Base-by-base conservation (phyloP, 2,888 invertebrate genomes). In the Nomada hirtipes region DNA sequence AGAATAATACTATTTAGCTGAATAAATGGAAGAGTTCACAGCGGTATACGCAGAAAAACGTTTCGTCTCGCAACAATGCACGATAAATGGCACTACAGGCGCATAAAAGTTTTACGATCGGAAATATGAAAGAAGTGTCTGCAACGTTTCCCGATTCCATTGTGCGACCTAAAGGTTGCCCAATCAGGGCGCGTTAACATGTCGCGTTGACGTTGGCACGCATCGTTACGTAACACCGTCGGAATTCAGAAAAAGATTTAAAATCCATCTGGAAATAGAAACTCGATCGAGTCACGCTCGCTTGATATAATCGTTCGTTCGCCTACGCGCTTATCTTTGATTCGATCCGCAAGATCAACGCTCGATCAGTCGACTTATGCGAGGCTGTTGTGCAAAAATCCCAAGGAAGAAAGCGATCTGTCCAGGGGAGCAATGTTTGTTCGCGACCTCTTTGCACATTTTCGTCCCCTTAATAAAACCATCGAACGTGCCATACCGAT, bases 251-350 rank as follows among this genome's bases (percentile, higher is more conserved):
- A 52, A 59, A 65, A 72, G 53, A 44, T 78, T 18, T 73, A 44
- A 64, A 55, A 74, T 60, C 65, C n/a, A 57, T 70, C 80, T 69
- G 15, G 80, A 80, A 70, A 79, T 74, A 79, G 68, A 80, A 80
- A 79, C 80, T 70, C 69, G 71, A 72, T 80, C 80, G 65, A 42
- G 67, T 50, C 67, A 60, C 55, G 67, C 47, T 67, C 78, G 36
- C 44, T 44, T 47, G 65, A 55, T 60, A 75, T 82, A 61, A 70
- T 71, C 70, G 57, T 68, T 20, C 42, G 52, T 75, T 80, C 80
- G 80, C 74, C 80, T 68, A 82, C 65, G 71, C 64, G 36, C 47
- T 13, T 57, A 15, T 42, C 55, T 74, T 70, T 47, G 44, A 26
- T 57, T 75, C 61, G 61, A 36, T 53, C 52, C 52, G 26, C 20